A percentile compares a stretch with the other conserved stretches of the same genome.
Evolutionary conservation across 2,888 invertebrate species (phyloP).

Genomic region (Leucania comma): DNA sequence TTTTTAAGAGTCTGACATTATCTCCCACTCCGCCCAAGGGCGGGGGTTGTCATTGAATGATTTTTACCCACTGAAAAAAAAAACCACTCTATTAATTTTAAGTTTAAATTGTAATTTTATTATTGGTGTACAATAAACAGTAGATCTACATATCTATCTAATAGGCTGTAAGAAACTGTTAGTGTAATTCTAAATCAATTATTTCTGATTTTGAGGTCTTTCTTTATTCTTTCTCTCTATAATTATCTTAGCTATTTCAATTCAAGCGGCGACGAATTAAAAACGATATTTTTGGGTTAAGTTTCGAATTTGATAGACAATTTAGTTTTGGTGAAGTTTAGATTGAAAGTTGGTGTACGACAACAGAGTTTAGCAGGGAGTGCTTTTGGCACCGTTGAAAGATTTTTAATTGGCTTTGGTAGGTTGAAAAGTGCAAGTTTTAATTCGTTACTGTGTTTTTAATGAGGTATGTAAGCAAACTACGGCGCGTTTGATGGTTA

Average conservation of each 20-base stretch:
- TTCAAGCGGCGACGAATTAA: constrained; percentile 60
- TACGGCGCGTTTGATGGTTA: neutral
- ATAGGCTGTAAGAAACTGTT: no score
- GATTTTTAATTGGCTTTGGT: constrained; percentile 30
- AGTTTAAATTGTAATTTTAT: no score
- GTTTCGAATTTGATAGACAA: constrained; percentile 67
- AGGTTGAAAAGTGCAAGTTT: neutral
- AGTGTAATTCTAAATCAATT: no score
- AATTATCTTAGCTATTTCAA: constrained; percentile 40
- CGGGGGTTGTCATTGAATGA: no score
- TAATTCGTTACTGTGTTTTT: neutral
- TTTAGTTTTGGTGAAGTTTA: constrained; percentile 54
- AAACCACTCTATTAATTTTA: no score
- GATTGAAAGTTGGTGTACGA: constrained; percentile 25
- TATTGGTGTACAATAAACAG: no score
- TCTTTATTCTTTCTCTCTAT: no score
- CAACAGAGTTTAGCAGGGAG: constrained; percentile 36
- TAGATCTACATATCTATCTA: no score
- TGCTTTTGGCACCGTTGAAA: neutral
- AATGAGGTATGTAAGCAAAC: neutral
- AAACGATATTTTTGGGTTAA: constrained; percentile 63
- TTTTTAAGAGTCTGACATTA: no score
- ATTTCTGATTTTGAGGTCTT: no score
- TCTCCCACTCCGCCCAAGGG: no score
- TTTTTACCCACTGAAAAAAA: no score